Conservation (phyloP, 1,140 invertebrate genomes). For the Pissodes strobi region DNA sequence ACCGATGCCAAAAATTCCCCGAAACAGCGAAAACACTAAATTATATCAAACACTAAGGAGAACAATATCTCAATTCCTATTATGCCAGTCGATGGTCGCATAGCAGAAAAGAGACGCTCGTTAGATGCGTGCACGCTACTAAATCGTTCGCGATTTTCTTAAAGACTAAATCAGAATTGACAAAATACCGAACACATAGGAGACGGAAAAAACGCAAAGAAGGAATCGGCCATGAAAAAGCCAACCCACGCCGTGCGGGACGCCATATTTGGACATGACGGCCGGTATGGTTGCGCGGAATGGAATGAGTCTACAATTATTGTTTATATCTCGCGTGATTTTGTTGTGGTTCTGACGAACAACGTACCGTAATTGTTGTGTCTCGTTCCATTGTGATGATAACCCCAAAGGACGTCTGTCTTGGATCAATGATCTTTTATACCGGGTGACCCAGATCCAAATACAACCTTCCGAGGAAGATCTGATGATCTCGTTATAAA, state of each 20-base stretch:
- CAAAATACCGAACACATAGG: not conserved
- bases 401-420: slow-evolving; percentile 19
- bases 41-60: too few species aligned
- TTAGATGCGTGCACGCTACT: slow-evolving; percentile 20
- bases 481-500: too few species aligned
- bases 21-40: slow-evolving; percentile 2
- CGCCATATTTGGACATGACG: slow-evolving; percentile 28
- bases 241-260: slow-evolving; percentile 10
- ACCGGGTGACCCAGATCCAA: too few species aligned
- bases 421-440: too few species aligned
- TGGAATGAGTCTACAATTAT: slow-evolving; percentile 7
- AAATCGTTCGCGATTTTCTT: slow-evolving; percentile 31
- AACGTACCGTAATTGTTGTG: not conserved
- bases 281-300: slow-evolving; percentile 13
- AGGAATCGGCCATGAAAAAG: slow-evolving; percentile 36
- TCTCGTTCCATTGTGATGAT: slow-evolving; percentile 3
- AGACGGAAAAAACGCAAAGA: slow-evolving; percentile 24
- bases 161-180: slow-evolving; percentile 28
- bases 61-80: slow-evolving; percentile 39
- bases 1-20: not conserved
- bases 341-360: not conserved
- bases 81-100: slow-evolving; percentile 26
- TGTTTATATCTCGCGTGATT: too few species aligned
- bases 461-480: too few species aligned
- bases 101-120: slow-evolving; percentile 34